Evolutionary conservation across 2,888 invertebrate species (phyloP), one percentile per base, ranked within the genome.

Genomic region (Pogonocherus hispidulus): DNA sequence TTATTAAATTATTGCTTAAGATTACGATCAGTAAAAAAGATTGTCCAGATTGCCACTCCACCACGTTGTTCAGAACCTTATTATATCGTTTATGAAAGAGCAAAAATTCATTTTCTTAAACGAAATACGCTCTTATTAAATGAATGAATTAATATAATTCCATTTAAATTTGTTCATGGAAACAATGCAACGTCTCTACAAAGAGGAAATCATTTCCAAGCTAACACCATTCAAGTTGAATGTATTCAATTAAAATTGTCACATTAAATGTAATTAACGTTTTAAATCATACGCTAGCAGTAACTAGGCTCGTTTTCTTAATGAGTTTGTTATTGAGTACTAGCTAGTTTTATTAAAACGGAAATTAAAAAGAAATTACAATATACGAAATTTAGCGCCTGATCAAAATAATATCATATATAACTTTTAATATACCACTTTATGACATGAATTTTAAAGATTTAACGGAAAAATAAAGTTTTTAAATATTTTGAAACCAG

Each of bases 141-240:
- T 54, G 23, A 63, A 27, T 60, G 73, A 73, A 71, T 73, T 73
- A 73, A 73, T 71, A 73, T 73, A 73, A 73, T 73, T 73, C 71
- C 56, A 63, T 51, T 37, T 49, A 20, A 52, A 57, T 71, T 71
- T 71, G 68, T 55, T 59, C 67, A 56, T 62, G 60, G 63, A 49
- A 56, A 67, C 52, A 67, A 72, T 62, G 65, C 52, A 63, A 63
- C 46, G 27, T 63, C 20, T 35, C 11, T 41, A 20, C 46, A 67
- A 37, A 6, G 37, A 5, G 20, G 16, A 55, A 18, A 35, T 37
- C 37, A n/a, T 37, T 55, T 55, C 6, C 20, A 22, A 55, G 55
- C 37, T 55, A 55, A 55, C 55, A 55, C 41, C 20, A 55, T 37
- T 35, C 19, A 18, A 19, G 2, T 35, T 2, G 22, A 55, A 52